Evolutionary conservation across 2,113 vertebrate genomes (phyloP).

Genomic region (Tragelaphus strepsiceros): DNA sequence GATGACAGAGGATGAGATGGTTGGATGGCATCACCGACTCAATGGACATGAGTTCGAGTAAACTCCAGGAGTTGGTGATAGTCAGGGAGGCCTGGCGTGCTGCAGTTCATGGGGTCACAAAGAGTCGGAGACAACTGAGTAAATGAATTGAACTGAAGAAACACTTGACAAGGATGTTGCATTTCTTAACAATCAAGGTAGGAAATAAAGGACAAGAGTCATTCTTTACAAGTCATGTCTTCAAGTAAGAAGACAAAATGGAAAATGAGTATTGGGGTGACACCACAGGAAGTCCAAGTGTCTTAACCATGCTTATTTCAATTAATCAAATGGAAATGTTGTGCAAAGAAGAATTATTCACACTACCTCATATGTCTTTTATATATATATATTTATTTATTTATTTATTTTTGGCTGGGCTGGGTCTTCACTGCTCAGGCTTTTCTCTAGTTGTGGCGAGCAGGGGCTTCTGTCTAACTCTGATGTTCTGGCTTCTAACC

Average conservation of each 20-base stretch:
- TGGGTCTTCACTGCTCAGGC: not conserved
- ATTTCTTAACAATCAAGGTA: not conserved
- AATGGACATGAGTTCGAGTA: not conserved
- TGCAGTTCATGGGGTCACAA: not conserved
- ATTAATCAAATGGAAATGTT: not conserved
- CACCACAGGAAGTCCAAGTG: not conserved
- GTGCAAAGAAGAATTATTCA: not conserved
- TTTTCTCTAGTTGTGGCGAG: not conserved
- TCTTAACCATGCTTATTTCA: not conserved
- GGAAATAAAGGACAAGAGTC: not conserved
- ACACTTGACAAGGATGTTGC: not conserved
- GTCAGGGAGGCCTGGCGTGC: not conserved
- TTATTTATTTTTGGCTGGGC: not conserved
- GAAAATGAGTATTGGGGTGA: not conserved
- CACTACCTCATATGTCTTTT: not conserved
- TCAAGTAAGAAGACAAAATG: not conserved
- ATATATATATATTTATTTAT: not conserved
- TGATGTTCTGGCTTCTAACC: not conserved
- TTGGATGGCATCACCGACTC: fast-evolving
- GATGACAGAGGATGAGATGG: not conserved
- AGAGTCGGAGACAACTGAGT: fast-evolving
- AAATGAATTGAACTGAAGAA: not conserved
- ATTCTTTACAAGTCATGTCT: not conserved
- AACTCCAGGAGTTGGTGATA: not conserved
- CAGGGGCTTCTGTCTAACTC: not conserved